Evolutionary conservation across 2,888 invertebrate species (phyloP).

Genomic region (Caenorhabditis becei): DNA sequence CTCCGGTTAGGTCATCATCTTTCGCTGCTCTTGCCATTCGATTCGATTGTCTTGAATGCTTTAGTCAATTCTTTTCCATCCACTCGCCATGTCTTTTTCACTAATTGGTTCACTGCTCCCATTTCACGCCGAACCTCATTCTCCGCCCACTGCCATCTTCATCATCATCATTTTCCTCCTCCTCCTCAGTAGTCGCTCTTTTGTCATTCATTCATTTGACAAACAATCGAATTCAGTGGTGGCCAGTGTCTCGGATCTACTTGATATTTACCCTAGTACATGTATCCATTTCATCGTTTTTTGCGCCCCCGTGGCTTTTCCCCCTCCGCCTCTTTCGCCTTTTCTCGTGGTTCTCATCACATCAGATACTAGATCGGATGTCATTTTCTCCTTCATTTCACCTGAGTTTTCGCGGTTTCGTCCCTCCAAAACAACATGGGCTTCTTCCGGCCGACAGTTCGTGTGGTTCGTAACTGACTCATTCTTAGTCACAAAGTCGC

Average conservation of each 20-base stretch:
- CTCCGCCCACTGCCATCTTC: conserved; percentile 6
- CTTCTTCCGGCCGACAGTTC: background rate
- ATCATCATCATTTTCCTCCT: conserved; percentile 10
- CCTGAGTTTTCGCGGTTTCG: background rate
- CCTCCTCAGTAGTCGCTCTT: too few species aligned
- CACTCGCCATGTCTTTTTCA: conserved; percentile 12
- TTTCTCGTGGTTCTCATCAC: conserved; percentile 23
- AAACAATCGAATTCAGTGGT: conserved; percentile 37
- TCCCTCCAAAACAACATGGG: conserved; percentile 12
- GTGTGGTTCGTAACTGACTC: background rate
- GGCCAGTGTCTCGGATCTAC: conserved; percentile 29
- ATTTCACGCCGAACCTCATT: conserved; percentile 14
- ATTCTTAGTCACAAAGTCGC: background rate
- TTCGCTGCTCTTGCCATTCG: conserved; percentile 1
- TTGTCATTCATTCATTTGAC: conserved; percentile 23
- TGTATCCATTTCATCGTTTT: conserved; percentile 55
- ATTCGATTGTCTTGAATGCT: conserved; percentile 7
- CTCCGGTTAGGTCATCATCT: conserved; percentile 9
- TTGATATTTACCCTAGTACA: conserved; percentile 56
- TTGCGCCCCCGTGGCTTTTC: conserved; percentile 23
- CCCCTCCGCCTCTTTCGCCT: conserved; percentile 25
- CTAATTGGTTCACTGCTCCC: conserved; percentile 44
- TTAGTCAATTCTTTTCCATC: conserved; percentile 2
- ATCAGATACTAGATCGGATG: conserved; percentile 37
- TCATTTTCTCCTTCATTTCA: conserved; percentile 4